Conservation (phyloP, 2,888 invertebrate species). For the Ametastegia equiseti region DNA sequence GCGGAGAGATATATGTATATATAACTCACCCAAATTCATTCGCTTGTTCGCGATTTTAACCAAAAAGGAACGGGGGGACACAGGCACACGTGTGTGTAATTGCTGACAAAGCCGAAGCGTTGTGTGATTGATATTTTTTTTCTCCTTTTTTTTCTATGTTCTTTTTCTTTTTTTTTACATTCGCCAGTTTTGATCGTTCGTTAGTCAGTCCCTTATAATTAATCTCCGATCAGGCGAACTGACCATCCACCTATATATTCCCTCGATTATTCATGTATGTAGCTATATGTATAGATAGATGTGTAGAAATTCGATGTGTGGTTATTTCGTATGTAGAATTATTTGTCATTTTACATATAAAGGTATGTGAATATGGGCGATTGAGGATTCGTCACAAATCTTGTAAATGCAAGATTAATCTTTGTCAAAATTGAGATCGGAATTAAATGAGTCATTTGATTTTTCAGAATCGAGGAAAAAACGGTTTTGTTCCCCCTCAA, state of each 20-base stretch:
- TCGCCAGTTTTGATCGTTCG: constrained; percentile 23
- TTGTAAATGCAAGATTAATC: too few species aligned
- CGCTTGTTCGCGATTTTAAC: not conserved
- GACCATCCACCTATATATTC: not conserved
- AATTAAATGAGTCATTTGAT: too few species aligned
- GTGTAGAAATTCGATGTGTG: not conserved
- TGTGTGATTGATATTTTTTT: not conserved
- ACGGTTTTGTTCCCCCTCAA: too few species aligned
- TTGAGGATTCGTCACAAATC: too few species aligned
- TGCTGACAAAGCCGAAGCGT: constrained; percentile 7
- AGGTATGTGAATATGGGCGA: too few species aligned
- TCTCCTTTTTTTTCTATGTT: not conserved
- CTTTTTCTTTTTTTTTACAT: not conserved
- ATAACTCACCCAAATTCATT: constrained; percentile 2
- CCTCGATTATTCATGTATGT: not conserved
- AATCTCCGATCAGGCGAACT: constrained; percentile 12
- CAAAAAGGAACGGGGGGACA: too few species aligned
- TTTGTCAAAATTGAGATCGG: too few species aligned
- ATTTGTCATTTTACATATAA: too few species aligned
- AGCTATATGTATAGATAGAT: not conserved
- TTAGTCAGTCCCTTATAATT: constrained; percentile 22
- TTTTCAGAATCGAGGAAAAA: too few species aligned
- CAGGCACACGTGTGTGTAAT: constrained; percentile 8
- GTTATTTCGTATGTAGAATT: too few species aligned
- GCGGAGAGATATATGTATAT: too few species aligned